Conservation (phyloP, 2,113 vertebrate genomes). For the Agapornis roseicollis region DNA sequence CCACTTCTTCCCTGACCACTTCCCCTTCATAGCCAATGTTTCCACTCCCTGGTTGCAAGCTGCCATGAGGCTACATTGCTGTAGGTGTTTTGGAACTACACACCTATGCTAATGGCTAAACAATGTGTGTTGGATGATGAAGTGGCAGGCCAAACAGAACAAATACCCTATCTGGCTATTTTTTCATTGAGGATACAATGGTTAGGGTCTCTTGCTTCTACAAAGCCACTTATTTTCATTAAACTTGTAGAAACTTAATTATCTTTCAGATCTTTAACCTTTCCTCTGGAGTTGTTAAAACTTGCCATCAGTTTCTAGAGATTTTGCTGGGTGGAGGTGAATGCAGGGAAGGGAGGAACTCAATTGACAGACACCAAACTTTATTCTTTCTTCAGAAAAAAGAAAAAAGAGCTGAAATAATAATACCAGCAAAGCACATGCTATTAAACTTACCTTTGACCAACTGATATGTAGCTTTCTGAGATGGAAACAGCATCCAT, state of each 20-base stretch:
- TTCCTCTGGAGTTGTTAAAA: background rate
- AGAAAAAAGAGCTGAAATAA: background rate
- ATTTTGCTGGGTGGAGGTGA: background rate
- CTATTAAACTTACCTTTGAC: background rate
- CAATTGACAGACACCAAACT: background rate
- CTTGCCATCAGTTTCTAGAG: background rate
- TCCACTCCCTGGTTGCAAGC: background rate
- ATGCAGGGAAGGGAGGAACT: background rate
- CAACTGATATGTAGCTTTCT: background rate
- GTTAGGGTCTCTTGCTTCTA: background rate
- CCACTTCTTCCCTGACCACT: background rate
- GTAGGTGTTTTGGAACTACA: background rate
- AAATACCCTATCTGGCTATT: background rate
- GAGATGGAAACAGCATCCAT: fast-evolving
- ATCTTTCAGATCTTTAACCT: background rate
- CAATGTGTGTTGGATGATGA: background rate
- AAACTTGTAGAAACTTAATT: background rate
- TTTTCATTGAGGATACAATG: background rate
- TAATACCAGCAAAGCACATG: background rate
- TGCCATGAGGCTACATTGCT: background rate
- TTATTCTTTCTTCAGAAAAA: background rate
- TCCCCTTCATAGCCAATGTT: background rate
- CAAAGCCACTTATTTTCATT: background rate
- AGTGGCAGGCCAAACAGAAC: background rate
- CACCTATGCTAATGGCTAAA: background rate